Evolutionary conservation across 2,113 vertebrate species (phyloP), one percentile per base, ranked within the genome.

Genomic region (human (Homo sapiens)): DNA sequence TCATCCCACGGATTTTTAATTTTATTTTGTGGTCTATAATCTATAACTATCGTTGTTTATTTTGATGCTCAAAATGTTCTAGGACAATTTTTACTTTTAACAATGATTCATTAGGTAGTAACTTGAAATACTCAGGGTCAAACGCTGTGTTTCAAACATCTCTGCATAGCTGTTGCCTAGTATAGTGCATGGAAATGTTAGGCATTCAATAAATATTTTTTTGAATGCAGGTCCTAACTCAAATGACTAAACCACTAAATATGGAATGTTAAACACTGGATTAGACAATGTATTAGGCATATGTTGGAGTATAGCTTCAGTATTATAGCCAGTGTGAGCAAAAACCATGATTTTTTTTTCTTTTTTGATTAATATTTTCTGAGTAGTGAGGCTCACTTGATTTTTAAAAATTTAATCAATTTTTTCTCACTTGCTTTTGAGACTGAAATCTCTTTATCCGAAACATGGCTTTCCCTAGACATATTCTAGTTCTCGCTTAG

Each of bases 1-100:
- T 38, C 17, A 88, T 92, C 5, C 23, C 18, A 11, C 43, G 22
- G 18, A 59, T 45, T 93, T 92, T 59, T 3, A 89, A 30, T 66
- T 73, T 95, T 78, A n/a, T 59, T 72, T 75, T 92, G 30, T 90
- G 35, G 3, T 48, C 89, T 97, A 64, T 88, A 78, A 70, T 73
- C 12, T 79, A 5, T 86, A 72, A 48, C 32, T 83, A 22, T 30
- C 11, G 57, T 30, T 80, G 22, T 64, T 75, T 66, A 40, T 89
- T 82, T 82, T 89, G 43, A 73, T 83, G 30, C 5, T 17, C 9
- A 48, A 45, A 91, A 61, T 81, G 8, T 76, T 81, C 22, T 9
- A 78, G 66, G 12, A 76, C 5, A 89, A 35, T 27, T 57, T 79
- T 91, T 70, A 1, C 16, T 70, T 89, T 70, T 50, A 92, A 61